Conservation (phyloP, 2,797 vertebrate species). For the Pipistrellus kuhlii region DNA sequence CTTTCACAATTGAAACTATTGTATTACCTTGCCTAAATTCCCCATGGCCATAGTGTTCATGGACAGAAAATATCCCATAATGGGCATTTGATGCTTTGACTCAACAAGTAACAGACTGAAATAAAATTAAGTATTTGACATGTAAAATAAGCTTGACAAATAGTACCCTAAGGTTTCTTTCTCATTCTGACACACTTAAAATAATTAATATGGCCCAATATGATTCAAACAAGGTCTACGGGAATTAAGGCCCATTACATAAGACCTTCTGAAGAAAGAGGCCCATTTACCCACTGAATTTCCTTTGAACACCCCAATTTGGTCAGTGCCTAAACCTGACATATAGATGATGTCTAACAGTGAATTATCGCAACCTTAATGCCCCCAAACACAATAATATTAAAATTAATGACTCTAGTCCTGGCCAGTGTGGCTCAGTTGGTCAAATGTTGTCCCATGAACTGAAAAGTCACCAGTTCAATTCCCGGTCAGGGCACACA, state of each 20-base stretch:
- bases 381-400: neutral
- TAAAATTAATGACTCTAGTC: conserved; percentile 20
- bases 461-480: too few relatives aligned
- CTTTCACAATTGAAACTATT: neutral
- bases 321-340: conserved; percentile 10
- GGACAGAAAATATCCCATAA: conserved; percentile 43
- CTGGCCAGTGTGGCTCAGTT: too few relatives aligned
- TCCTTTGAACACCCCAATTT: neutral
- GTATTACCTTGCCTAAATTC: conserved; percentile 39
- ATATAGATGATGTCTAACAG: conserved; percentile 9
- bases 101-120: conserved; percentile 42
- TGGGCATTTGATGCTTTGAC: neutral
- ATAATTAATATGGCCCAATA: neutral
- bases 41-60: neutral
- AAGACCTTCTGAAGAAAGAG: neutral
- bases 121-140: conserved; percentile 35
- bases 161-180: neutral
- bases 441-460: too few relatives aligned
- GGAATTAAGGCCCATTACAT: conserved; percentile 2
- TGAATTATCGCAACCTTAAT: neutral
- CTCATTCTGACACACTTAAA: neutral
- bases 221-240: neutral
- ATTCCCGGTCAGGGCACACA: too few relatives aligned
- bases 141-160: conserved; percentile 9
- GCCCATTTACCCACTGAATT: neutral